Conservation (phyloP, 2,888 invertebrate genomes). For the Drosophila algonquin region DNA sequence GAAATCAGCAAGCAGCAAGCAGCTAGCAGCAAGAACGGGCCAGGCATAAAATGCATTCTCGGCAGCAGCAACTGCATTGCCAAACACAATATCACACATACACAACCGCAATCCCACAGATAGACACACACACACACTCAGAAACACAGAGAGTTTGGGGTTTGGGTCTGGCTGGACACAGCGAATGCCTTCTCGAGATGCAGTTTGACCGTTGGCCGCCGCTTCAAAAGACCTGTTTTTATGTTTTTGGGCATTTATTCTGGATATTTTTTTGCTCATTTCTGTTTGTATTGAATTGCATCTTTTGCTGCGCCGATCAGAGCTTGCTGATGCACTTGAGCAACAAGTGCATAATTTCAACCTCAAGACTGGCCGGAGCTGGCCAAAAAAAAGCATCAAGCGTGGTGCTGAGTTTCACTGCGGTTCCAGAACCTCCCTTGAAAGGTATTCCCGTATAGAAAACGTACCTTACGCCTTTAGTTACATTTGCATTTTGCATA, state of each 20-base stretch:
- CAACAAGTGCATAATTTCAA: conserved; percentile 70
- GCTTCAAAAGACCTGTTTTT: conserved; percentile 71
- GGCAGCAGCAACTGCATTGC: conserved; percentile 72
- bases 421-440: conserved; percentile 27
- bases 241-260: conserved; percentile 78
- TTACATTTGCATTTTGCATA: conserved; percentile 20
- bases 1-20: neutral
- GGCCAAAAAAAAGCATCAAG: conserved; percentile 35
- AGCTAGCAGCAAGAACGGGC: conserved; percentile 1
- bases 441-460: conserved; percentile 17
- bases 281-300: conserved; percentile 73
- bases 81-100: conserved; percentile 60
- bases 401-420: conserved; percentile 52
- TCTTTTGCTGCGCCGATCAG: conserved; percentile 50
- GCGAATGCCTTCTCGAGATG: conserved; percentile 62
- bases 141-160: neutral
- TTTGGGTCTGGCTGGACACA: conserved; percentile 3
- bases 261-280: conserved; percentile 57
- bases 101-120: conserved; percentile 29
- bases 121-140: conserved; percentile 18
- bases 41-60: conserved; percentile 68
- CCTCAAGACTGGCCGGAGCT: conserved; percentile 32
- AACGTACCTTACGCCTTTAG: conserved; percentile 20
- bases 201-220: conserved; percentile 73
- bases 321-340: conserved; percentile 58